phyloP scores from a whole-genome alignment of 2,113 vertebrate species.

The Oenanthe melanoleuca region DNA sequence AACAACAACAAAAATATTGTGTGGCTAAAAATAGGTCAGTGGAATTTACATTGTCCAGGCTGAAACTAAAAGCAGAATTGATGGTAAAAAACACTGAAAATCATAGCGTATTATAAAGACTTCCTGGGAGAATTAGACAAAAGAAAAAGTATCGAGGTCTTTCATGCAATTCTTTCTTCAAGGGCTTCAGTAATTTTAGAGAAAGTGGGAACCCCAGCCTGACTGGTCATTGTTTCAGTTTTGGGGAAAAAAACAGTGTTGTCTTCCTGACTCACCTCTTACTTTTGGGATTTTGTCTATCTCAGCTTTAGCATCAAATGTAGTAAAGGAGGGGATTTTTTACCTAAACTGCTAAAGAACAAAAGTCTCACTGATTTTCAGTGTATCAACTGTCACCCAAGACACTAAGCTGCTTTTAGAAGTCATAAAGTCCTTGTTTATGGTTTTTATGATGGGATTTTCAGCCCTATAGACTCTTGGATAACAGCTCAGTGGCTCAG shows the following conservation, averaged over 20 bases:
- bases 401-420: neutral
- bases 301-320: neutral
- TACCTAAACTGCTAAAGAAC: neutral
- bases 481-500: neutral
- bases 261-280: neutral
- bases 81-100: neutral
- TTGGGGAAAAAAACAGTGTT: neutral
- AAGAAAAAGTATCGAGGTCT: neutral
- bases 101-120: neutral
- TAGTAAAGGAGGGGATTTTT: neutral
- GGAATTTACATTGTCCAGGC: neutral
- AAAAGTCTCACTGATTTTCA: neutral
- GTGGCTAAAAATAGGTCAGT: neutral
- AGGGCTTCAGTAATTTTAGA: neutral
- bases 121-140: neutral
- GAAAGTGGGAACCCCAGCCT: neutral
- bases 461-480: neutral
- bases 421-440: neutral
- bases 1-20: neutral
- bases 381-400: neutral
- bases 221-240: neutral
- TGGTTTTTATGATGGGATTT: neutral
- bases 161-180: rapidly evolving
- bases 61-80: neutral
- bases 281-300: neutral